Base-by-base conservation (phyloP, 1,140 invertebrate species). In the Saccostrea glomerata region DNA sequence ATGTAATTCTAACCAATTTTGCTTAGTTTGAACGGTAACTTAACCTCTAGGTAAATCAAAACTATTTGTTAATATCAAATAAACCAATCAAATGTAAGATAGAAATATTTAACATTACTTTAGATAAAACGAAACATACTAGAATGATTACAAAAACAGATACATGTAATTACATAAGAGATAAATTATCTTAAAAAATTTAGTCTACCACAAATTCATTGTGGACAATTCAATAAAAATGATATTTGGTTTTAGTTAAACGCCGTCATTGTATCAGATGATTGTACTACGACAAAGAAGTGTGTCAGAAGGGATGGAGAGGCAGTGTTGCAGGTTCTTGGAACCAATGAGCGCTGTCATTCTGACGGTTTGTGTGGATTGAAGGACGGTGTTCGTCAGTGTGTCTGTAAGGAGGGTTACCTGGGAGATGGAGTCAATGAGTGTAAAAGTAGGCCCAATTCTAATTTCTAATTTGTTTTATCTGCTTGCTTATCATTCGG, bases 371-470 rank as follows among this genome's bases (percentile, higher is more conserved):
- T 86, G 73, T 90, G 90, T 88, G 85, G 86, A 30, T 4, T 89
- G 25, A 56, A 87, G 15, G 82, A 90, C 25, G 90, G 88, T n/a
- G 54, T 47, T 54, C 84, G 85, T 15, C 82, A 86, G 40, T 91
- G 90, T 82, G 58, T 85, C 17, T 91, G 90, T 82, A 83, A 77
- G 25, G 82, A 88, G 47, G 88, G 88, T 1, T 91, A 56, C 82
- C 20, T 77, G 56, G 90, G 90, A 30, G 90, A 91, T 66, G 90
- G 90, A 3, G 73, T 90, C 23, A 84, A 87, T 15, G 36, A 85
- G 36, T 89, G 89, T 30, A 66, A 54, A 70, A 63, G 89, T 89
- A 87, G n/a, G 86, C 23, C n/a, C 3, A 20, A n/a, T n/a, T n/a
- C 23, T 17, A 40, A 58, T 36, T 82, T n/a, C n/a, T 60, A 6